Evolutionary conservation across 2,888 invertebrate species (phyloP).

Genomic region (Gortyna flavago): DNA sequence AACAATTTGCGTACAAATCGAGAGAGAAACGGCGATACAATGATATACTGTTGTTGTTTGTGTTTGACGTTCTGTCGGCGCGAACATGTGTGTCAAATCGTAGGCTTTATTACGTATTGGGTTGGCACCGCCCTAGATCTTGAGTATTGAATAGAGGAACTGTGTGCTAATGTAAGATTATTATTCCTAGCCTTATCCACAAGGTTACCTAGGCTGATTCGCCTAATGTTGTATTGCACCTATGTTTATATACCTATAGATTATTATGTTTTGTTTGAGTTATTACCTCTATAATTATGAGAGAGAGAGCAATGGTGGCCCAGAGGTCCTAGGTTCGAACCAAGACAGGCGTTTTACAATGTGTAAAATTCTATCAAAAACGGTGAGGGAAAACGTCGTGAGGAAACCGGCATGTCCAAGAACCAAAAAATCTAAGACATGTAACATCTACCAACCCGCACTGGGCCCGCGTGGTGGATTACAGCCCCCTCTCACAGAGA

Average conservation of each 20-base stretch:
- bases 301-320: no score
- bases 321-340: no score
- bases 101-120: constrained; percentile 38
- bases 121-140: not conserved
- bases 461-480: no score
- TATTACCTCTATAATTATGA: not conserved
- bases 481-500: no score
- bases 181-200: not conserved
- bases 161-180: not conserved
- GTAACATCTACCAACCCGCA: no score
- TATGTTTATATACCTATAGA: not conserved
- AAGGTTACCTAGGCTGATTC: not conserved
- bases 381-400: no score
- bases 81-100: constrained; percentile 36
- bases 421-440: no score
- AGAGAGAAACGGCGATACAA: constrained; percentile 38
- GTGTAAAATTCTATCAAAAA: no score
- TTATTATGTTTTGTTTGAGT: not conserved
- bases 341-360: no score
- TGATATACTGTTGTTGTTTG: constrained; percentile 41
- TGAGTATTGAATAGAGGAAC: not conserved
- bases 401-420: no score
- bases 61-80: constrained; percentile 26
- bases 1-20: constrained; percentile 62
- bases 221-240: not conserved